Evolutionary conservation across 2,113 vertebrate species (phyloP).

Genomic region (Thamnophis sirtalis): DNA sequence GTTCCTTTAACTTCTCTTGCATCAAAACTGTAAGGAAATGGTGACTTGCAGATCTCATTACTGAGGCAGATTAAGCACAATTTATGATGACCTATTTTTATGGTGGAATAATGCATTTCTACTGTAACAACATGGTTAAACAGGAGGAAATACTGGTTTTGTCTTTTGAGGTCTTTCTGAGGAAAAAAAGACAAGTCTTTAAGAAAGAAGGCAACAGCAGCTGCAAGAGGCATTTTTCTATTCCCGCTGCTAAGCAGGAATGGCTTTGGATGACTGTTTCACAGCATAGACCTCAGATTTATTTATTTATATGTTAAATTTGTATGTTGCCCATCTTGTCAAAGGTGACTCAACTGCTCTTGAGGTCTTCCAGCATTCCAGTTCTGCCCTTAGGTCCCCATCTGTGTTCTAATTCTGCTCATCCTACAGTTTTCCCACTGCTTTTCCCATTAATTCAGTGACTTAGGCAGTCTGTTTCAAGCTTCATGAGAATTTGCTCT

Average conservation of each 20-base stretch:
- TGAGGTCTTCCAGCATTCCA: not conserved
- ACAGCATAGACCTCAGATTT: not conserved
- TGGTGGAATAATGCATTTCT: not conserved
- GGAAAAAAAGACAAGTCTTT: not conserved
- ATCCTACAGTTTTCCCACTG: not conserved
- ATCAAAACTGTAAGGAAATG: not conserved
- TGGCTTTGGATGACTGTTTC: not conserved
- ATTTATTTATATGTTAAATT: not conserved
- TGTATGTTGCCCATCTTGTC: not conserved
- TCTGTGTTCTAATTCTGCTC: not conserved
- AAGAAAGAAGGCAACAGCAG: not conserved
- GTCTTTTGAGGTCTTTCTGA: not conserved
- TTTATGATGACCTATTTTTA: not conserved
- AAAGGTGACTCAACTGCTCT: not conserved
- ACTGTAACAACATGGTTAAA: not conserved
- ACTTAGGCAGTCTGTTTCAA: not conserved
- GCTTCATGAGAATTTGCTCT: not conserved
- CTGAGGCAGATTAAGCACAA: not conserved
- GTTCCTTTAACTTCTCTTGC: not conserved
- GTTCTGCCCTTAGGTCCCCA: not conserved
- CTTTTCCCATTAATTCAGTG: not conserved
- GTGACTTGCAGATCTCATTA: not conserved
- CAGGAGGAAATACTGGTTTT: not conserved
- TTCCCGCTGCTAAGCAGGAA: not conserved
- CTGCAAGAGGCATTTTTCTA: not conserved